These are phyloP conservation scores for Mya arenaria DNA, from an alignment of 1,140 invertebrate species.

Conservation along the genomic window DNA sequence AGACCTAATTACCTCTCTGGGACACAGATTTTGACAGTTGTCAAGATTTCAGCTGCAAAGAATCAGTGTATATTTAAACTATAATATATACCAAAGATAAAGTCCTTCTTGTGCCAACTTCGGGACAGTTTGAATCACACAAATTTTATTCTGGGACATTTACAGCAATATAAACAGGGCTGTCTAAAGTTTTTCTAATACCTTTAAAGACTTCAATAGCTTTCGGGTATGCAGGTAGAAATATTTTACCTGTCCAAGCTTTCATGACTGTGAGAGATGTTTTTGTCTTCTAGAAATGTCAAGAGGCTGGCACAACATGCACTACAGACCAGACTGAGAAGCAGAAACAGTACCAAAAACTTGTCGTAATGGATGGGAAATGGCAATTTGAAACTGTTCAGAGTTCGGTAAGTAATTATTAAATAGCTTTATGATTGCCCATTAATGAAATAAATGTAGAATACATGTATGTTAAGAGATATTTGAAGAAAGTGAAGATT, in stretches of 20 bases:
- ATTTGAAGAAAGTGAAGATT: constrained; percentile 17
- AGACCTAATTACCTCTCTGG: background rate
- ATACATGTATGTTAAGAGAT: constrained; percentile 17
- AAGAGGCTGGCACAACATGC: constrained; percentile 17
- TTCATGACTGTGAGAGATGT: constrained; percentile 9
- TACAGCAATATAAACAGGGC: constrained; percentile 19
- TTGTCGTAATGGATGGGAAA: constrained; percentile 13
- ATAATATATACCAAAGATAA: constrained; percentile 25
- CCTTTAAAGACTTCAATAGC: constrained; percentile 17
- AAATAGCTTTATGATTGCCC: constrained; percentile 19
- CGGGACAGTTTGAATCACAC: constrained; percentile 15
- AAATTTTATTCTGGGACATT: background rate
- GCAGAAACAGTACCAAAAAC: constrained; percentile 19
- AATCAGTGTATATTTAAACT: constrained; percentile 26
- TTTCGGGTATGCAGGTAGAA: constrained; percentile 9
- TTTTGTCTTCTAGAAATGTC: constrained; percentile 5
- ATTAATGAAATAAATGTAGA: constrained; percentile 21
- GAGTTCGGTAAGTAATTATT: constrained; percentile 20
- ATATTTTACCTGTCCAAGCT: constrained; percentile 11
- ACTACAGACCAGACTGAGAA: constrained; percentile 18
- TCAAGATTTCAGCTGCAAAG: constrained; percentile 11
- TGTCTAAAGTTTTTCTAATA: constrained; percentile 21
- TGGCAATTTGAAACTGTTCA: constrained; percentile 19
- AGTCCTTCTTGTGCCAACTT: constrained; percentile 24
- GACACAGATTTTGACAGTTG: constrained; percentile 28